Conservation (phyloP, 2,888 invertebrate genomes). For the Sicus ferrugineus region DNA sequence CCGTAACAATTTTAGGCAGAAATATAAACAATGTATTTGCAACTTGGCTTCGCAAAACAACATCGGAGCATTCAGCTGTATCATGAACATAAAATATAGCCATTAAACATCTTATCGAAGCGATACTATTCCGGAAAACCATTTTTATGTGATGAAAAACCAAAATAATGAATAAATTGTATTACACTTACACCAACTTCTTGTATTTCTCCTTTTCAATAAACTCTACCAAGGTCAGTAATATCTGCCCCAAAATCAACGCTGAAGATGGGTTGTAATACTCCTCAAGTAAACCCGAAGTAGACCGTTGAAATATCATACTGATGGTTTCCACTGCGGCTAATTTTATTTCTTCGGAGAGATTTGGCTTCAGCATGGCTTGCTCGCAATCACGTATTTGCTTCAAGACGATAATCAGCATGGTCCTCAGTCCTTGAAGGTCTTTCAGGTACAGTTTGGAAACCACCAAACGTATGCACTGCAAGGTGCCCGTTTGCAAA, state of each 20-base stretch:
- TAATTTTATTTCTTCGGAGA: slow-evolving; percentile 62
- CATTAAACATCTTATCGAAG: slow-evolving; percentile 68
- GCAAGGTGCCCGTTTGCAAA: slow-evolving; percentile 54
- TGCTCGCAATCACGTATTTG: slow-evolving; percentile 57
- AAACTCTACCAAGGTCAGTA: slow-evolving; percentile 72
- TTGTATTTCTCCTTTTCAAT: slow-evolving; percentile 73
- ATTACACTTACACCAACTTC: slow-evolving; percentile 69
- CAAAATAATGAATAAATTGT: too few species aligned
- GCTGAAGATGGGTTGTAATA: slow-evolving; percentile 69
- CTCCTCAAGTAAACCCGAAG: slow-evolving; percentile 65
- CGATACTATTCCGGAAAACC: slow-evolving; percentile 36
- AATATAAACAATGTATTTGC: slow-evolving; percentile 69
- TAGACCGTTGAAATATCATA: slow-evolving; percentile 52
- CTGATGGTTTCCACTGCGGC: slow-evolving; percentile 55
- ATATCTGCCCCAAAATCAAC: slow-evolving; percentile 71
- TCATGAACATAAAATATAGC: slow-evolving; percentile 71
- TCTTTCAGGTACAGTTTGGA: slow-evolving; percentile 55
- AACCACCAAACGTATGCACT: slow-evolving; percentile 54
- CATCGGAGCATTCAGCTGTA: slow-evolving; percentile 67
- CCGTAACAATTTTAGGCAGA: slow-evolving; percentile 69
- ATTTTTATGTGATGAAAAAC: too few species aligned
- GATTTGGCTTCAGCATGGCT: slow-evolving; percentile 45
- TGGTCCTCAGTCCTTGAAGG: slow-evolving; percentile 54
- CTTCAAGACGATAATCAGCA: slow-evolving; percentile 53
- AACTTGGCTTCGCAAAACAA: slow-evolving; percentile 67